phyloP scores from a whole-genome alignment of 1,140 invertebrate species.

The Eufriesea mexicana region DNA sequence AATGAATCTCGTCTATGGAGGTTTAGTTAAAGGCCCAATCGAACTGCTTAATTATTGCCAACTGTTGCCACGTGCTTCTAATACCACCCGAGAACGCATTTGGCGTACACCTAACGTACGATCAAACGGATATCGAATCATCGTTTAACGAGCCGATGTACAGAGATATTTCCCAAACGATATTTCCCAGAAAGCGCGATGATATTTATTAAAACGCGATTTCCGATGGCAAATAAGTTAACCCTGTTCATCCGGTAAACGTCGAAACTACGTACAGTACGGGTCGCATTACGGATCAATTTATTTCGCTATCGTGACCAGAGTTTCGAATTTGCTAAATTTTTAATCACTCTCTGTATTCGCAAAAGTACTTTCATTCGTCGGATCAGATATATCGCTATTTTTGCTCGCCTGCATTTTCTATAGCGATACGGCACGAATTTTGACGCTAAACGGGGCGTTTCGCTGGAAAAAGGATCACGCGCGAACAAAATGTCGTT shows the following conservation, averaged over 20 bases:
- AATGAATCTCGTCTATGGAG: too few relatives aligned
- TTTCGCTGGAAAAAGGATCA: too few relatives aligned
- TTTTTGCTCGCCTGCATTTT: not conserved
- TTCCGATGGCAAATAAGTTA: conserved; percentile 3
- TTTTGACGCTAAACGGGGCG: too few relatives aligned
- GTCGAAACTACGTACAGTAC: not conserved
- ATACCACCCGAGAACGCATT: too few relatives aligned
- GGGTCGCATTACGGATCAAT: not conserved
- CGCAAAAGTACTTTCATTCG: not conserved
- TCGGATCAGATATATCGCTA: not conserved
- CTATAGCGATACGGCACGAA: too few relatives aligned
- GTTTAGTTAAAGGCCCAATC: too few relatives aligned
- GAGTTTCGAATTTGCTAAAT: conserved; percentile 3
- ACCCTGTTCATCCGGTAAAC: not conserved
- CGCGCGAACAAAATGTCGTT: too few relatives aligned
- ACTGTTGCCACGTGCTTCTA: too few relatives aligned
- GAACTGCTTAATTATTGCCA: too few relatives aligned
- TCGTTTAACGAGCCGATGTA: not conserved
- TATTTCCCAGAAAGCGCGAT: not conserved
- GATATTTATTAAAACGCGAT: not conserved
- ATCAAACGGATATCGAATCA: not conserved
- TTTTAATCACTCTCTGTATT: not conserved
- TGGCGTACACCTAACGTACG: not conserved
- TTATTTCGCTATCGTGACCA: not conserved
- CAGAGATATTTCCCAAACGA: not conserved